phyloP scores from a whole-genome alignment of 1,140 invertebrate genomes.

The Matsumurasca onukii region DNA sequence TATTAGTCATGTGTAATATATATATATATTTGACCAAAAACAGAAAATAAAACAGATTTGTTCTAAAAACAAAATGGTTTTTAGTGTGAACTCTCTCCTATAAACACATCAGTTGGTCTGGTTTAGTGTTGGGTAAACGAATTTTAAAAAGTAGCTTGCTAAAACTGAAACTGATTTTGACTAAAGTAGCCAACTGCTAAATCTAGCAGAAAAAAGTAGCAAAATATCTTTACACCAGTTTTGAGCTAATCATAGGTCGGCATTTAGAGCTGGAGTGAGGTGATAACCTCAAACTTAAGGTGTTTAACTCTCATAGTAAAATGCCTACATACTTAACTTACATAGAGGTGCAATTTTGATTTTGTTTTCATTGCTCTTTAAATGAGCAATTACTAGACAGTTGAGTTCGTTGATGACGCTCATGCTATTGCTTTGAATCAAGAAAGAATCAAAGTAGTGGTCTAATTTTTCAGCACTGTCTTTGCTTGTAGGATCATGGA shows the following conservation, averaged over 20 bases:
- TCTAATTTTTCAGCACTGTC: slow-evolving; percentile 64
- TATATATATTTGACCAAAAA: background rate
- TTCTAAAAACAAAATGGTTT: background rate
- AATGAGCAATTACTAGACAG: slow-evolving; percentile 30
- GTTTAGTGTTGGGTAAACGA: too few relatives aligned
- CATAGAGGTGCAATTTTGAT: background rate
- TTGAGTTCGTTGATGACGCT: slow-evolving; percentile 29
- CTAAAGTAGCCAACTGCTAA: too few relatives aligned
- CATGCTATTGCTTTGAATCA: slow-evolving; percentile 53
- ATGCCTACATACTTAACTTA: background rate
- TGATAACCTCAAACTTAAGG: too few relatives aligned
- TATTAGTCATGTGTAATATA: background rate
- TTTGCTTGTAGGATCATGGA: slow-evolving; percentile 63
- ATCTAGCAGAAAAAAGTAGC: too few relatives aligned
- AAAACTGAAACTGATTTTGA: too few relatives aligned
- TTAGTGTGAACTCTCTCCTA: background rate
- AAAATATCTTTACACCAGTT: too few relatives aligned
- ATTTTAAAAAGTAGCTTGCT: too few relatives aligned
- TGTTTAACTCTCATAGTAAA: background rate
- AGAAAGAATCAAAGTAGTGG: slow-evolving; percentile 71
- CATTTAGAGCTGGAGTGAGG: too few relatives aligned
- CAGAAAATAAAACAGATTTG: background rate
- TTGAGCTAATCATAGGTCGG: too few relatives aligned
- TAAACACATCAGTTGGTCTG: background rate
- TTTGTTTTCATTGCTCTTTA: background rate